phyloP scores from a whole-genome alignment of 2,113 vertebrate species.

The Pangasianodon gigas region DNA sequence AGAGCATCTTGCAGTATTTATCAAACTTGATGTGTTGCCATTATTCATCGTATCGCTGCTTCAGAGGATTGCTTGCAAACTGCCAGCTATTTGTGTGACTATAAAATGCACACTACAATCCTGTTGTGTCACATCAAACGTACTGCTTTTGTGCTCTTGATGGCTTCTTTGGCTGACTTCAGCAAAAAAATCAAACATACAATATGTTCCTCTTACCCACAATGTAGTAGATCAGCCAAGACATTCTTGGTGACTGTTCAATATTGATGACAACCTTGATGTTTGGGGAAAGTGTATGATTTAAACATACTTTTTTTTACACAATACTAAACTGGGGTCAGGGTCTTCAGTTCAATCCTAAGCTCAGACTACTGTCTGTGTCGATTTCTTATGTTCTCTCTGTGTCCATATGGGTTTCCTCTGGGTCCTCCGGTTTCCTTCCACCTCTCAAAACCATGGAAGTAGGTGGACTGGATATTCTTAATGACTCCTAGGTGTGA shows the following conservation, averaged over 20 bases:
- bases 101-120: conserved; percentile 7
- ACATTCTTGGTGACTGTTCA: background rate
- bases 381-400: background rate
- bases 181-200: background rate
- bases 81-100: conserved; percentile 1
- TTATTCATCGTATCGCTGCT: background rate
- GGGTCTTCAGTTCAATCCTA: background rate
- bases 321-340: background rate
- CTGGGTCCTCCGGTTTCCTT: background rate
- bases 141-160: conserved; percentile 19
- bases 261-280: background rate
- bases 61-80: conserved; percentile 1
- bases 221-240: background rate
- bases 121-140: background rate
- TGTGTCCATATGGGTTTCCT: background rate
- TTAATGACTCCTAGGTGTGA: background rate
- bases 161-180: background rate
- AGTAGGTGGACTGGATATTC: background rate
- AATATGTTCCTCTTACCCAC: background rate
- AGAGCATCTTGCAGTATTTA: conserved; percentile 41
- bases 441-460: background rate
- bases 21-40: conserved; percentile 9
- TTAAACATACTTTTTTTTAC: background rate
- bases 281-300: background rate
- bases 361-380: background rate